phyloP scores from a whole-genome alignment of 2,888 invertebrate genomes.

The Lasioglossum villosulum region DNA sequence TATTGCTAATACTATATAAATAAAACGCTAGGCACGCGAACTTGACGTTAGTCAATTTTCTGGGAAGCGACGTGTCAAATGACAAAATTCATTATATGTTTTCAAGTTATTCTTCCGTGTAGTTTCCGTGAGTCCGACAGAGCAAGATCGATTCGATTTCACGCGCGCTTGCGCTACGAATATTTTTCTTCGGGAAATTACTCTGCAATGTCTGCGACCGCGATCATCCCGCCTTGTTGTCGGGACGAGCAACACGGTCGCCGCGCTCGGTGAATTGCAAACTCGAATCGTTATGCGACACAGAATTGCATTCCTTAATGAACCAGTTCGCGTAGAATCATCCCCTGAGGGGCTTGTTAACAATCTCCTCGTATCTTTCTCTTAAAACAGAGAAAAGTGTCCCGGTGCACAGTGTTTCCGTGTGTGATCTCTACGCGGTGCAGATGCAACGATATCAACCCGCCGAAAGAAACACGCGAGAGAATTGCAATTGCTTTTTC shows the following conservation, averaged over 20 bases:
- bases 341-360: conserved; percentile 32
- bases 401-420: not conserved
- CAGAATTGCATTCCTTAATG: conserved; percentile 52
- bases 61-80: too few species aligned
- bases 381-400: conserved; percentile 22
- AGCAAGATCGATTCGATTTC: conserved; percentile 34
- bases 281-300: conserved; percentile 37
- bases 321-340: conserved; percentile 47
- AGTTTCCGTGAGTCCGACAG: too few species aligned
- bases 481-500: conserved; percentile 9
- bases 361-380: conserved; percentile 32
- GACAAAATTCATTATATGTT: too few species aligned
- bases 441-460: not conserved
- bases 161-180: conserved; percentile 12
- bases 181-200: conserved; percentile 49
- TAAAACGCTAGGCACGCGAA: too few species aligned
- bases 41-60: too few species aligned
- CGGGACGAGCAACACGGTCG: conserved; percentile 35
- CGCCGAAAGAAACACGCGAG: not conserved
- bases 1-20: too few species aligned
- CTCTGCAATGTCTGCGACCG: not conserved
- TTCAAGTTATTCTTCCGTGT: too few species aligned
- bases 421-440: not conserved
- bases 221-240: conserved; percentile 5
- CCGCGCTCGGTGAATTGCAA: conserved; percentile 49